Evolutionary conservation across 2,113 vertebrate genomes (phyloP).

Genomic region (Propithecus coquereli): DNA sequence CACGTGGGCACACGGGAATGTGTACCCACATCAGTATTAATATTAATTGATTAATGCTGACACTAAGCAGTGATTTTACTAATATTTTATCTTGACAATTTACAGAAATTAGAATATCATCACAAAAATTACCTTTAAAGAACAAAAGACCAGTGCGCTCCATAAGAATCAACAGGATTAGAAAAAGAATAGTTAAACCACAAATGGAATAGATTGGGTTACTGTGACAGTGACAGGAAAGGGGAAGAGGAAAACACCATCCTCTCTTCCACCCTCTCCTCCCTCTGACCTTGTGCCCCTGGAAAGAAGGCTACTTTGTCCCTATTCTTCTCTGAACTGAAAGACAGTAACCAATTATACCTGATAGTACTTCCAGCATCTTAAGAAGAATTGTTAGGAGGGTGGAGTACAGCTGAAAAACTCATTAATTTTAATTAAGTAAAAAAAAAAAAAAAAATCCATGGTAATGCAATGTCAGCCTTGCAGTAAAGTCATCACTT

Average conservation of each 20-base stretch:
- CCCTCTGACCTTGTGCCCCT: too few species aligned
- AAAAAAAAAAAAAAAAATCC: background rate
- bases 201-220: background rate
- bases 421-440: conserved; percentile 43
- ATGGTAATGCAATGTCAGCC: background rate
- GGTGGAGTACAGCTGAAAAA: background rate
- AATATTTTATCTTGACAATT: background rate
- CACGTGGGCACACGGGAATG: background rate
- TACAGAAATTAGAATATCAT: background rate
- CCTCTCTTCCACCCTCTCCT: rapidly evolving
- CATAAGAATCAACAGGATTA: background rate
- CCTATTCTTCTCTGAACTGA: background rate
- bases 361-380: background rate
- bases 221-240: background rate
- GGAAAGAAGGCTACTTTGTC: background rate
- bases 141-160: background rate
- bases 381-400: background rate
- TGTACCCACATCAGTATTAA: background rate
- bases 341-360: background rate
- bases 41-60: background rate
- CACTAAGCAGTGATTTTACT: background rate
- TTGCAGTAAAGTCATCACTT: background rate
- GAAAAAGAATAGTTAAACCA: background rate
- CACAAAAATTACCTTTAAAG: background rate
- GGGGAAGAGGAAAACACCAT: background rate